These are phyloP conservation scores for Regulus satrapa DNA, from an alignment of 2,113 vertebrate genomes.

Conservation along the genomic window DNA sequence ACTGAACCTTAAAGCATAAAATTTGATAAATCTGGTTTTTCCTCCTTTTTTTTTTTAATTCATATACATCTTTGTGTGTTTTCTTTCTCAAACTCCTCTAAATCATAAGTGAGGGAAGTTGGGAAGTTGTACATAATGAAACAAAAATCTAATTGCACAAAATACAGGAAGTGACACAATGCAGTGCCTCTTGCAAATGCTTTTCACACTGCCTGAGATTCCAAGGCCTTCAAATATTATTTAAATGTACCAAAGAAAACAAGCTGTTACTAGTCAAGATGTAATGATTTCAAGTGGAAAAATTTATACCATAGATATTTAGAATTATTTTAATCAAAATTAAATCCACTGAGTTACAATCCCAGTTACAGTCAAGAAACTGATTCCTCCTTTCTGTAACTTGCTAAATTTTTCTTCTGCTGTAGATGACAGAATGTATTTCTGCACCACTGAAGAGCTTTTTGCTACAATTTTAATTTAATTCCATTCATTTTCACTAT, in stretches of 20 bases:
- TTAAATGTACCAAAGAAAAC: neutral
- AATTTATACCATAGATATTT: neutral
- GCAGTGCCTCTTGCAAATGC: neutral
- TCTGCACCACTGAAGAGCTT: neutral
- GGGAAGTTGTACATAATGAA: neutral
- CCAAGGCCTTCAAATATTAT: neutral
- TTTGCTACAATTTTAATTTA: neutral
- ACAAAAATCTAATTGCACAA: neutral
- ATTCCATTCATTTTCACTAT: neutral
- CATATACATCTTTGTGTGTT: neutral
- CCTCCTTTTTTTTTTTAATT: neutral
- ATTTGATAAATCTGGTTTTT: neutral
- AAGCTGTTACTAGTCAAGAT: neutral
- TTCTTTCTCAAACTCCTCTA: neutral
- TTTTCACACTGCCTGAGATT: neutral
- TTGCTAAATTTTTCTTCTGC: neutral
- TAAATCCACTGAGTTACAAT: neutral
- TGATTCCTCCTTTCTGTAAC: neutral
- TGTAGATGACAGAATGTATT: neutral
- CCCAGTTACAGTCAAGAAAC: neutral
- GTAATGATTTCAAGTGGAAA: neutral
- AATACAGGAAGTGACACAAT: neutral
- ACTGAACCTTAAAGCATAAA: neutral
- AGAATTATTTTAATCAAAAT: neutral
- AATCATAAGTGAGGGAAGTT: neutral